A percentile compares a stretch with the other conserved stretches of the same genome.
phyloP scores from a whole-genome alignment of 2,113 vertebrate genomes.

The Brachypteracias leptosomus region DNA sequence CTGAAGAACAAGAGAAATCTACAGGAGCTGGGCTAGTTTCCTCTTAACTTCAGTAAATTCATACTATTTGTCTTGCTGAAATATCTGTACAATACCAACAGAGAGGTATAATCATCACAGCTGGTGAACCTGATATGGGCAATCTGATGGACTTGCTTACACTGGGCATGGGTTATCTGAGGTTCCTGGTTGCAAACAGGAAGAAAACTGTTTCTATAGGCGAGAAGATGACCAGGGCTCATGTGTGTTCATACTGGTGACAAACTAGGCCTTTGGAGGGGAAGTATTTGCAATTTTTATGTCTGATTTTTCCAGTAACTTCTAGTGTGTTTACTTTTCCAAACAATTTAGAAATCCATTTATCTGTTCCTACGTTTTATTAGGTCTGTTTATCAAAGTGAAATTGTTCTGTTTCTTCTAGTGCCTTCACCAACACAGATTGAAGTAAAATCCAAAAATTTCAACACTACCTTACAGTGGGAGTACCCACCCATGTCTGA shows the following conservation, averaged over 20 bases:
- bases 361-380: not conserved
- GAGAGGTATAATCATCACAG: not conserved
- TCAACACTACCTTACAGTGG: conserved; percentile 57
- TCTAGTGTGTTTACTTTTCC: not conserved
- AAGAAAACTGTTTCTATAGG: not conserved
- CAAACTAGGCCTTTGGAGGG: not conserved
- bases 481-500: conserved; percentile 3
- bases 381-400: not conserved
- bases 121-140: not conserved
- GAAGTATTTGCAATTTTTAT: not conserved
- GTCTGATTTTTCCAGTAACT: not conserved
- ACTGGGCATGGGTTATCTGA: not conserved
- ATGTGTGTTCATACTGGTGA: not conserved
- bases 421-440: conserved; percentile 55
- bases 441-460: conserved; percentile 52
- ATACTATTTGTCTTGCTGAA: not conserved
- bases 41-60: not conserved
- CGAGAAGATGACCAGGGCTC: not conserved
- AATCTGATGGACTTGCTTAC: not conserved
- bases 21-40: not conserved
- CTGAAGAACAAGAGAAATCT: not conserved
- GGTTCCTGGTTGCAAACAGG: not conserved
- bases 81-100: not conserved
- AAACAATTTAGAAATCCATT: not conserved
- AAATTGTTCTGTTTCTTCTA: conserved; percentile 13